Evolutionary conservation across 92 coral and sea anemone genomes (phyloP), one percentile per base, ranked within the genome.

Genomic region (Epizoanthus ramosus): DNA sequence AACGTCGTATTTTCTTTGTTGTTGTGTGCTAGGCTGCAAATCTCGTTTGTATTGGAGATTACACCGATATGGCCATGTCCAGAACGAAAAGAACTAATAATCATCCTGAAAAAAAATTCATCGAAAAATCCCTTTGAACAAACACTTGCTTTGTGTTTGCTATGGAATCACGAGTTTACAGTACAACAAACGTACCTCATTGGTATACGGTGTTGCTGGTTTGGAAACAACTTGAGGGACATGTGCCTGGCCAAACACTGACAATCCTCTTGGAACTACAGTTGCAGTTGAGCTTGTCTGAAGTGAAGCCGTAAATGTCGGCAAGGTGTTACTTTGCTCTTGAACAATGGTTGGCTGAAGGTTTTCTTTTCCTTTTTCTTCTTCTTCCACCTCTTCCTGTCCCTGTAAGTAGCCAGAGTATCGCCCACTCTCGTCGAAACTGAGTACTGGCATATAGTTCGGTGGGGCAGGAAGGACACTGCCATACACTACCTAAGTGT

Each of bases 381-480:
- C 75, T 68, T 79, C 83, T 12, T 21, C 86, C 24, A 80, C 67
- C 17, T 33, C 57, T 18, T 52, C 28, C 68, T 80, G 41, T 14
- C 59, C 10, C 19, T 90, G 93, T 13, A 39, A 17, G 59, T 80
- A 70, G 22, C 98, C 98, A 25, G 81, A 66, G 89, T 90, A 97
- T 45, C 77, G 90, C 2, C 98, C 98, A 52, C 86, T 79, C 16
- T 71, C 68, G 57, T 92, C 89, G 79, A 97, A 97, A 73, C 98
- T 97, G 61, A 85, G 89, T 28, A 84, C 21, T n/a, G 99, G 99
- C 87, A 83, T 63, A 82, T 97, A 97, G 72, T 79, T 85, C 6
- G 97, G 87, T 41, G 89, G 92, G n/a, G 87, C 83, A 25, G 90
- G 91, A 23, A 97, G 94, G 57, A 92, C 86, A 13, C 97, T 89